A percentile compares a stretch with the other conserved stretches of the same genome.
These are phyloP conservation scores for Orgyia antiqua DNA, from an alignment of 2,888 invertebrate genomes.

Conservation along the genomic window DNA sequence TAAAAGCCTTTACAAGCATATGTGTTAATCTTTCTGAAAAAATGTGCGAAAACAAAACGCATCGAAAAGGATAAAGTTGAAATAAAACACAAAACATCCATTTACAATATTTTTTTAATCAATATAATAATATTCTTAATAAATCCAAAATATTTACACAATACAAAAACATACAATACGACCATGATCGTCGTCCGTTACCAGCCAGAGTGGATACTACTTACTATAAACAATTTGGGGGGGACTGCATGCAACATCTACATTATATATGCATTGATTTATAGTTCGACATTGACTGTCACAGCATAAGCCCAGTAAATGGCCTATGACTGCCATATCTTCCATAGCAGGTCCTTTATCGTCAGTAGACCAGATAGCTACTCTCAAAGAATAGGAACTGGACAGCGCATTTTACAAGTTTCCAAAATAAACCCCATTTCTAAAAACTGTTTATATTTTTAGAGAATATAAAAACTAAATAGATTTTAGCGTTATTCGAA, in stretches of 20 bases:
- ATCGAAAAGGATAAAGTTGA: constrained; percentile 12
- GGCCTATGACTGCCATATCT: too few species aligned
- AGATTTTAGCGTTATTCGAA: too few species aligned
- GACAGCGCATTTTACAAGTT: too few species aligned
- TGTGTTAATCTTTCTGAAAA: too few species aligned
- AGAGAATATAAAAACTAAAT: too few species aligned
- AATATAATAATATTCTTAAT: constrained; percentile 77
- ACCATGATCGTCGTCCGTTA: constrained; percentile 61
- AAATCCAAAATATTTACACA: constrained; percentile 79
- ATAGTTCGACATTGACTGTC: constrained; percentile 23
- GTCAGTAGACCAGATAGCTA: too few species aligned
- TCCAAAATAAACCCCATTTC: too few species aligned
- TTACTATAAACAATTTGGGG: background rate
- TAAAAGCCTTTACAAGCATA: too few species aligned
- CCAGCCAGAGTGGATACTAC: constrained; percentile 29
- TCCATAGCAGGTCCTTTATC: too few species aligned
- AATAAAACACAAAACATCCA: constrained; percentile 51
- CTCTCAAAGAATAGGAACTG: too few species aligned
- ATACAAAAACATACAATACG: constrained; percentile 76
- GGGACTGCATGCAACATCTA: constrained; percentile 26
- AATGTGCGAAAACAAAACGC: too few species aligned
- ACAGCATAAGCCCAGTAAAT: constrained; percentile 22
- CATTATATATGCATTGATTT: constrained; percentile 28
- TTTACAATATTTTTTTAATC: constrained; percentile 79
- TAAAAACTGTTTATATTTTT: too few species aligned